Conservation (phyloP, 2,797 vertebrate genomes). For the Heliangelus exortis region DNA sequence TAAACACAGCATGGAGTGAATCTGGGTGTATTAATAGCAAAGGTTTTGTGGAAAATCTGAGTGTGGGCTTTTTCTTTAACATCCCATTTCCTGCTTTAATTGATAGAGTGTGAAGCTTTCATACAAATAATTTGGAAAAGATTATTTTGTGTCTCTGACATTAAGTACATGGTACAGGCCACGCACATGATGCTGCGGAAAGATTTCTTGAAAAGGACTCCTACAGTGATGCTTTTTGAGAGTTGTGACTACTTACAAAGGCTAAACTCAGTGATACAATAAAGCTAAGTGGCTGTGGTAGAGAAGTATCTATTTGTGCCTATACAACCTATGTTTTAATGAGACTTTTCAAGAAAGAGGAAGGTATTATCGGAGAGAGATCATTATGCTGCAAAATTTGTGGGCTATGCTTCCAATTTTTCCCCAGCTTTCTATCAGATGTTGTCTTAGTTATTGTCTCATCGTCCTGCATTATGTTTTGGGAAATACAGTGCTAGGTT, state of each 20-base stretch:
- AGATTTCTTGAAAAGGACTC: neutral
- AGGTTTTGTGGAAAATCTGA: constrained; percentile 32
- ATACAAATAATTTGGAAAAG: constrained; percentile 28
- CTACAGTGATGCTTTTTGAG: neutral
- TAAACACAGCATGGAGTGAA: constrained; percentile 22
- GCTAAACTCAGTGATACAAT: neutral
- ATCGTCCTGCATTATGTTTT: neutral
- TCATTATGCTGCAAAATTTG: constrained; percentile 1
- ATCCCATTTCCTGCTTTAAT: constrained; percentile 45
- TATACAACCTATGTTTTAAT: neutral
- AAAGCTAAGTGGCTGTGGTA: neutral
- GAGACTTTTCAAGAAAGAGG: neutral
- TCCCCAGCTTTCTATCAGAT: neutral
- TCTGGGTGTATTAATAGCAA: constrained; percentile 22
- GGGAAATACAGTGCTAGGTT: constrained; percentile 2
- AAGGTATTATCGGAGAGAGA: neutral
- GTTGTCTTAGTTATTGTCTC: neutral
- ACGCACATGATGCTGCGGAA: neutral
- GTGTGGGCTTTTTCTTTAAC: constrained; percentile 10
- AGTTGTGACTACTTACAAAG: neutral
- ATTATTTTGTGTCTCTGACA: constrained; percentile 15
- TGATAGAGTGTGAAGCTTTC: constrained; percentile 42
- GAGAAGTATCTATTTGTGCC: constrained; percentile 6
- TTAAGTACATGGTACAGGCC: constrained; percentile 2
- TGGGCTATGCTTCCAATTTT: neutral